A percentile compares a stretch with the other conserved stretches of the same genome.
phyloP scores from a whole-genome alignment of 1,140 invertebrate genomes.

The Lordiphosa clarofinis region DNA sequence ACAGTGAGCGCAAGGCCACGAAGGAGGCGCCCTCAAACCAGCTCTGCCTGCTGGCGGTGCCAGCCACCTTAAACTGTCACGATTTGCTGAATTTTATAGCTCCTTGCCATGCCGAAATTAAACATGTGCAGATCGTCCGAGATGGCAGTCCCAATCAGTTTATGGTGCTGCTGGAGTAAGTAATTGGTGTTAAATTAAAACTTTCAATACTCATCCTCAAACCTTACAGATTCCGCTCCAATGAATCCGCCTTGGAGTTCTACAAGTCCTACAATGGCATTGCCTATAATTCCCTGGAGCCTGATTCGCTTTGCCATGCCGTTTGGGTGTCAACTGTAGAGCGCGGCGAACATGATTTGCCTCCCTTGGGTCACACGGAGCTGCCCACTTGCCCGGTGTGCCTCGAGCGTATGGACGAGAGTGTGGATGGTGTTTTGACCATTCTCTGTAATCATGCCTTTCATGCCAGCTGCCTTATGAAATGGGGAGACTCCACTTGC shows the following conservation, averaged over 20 bases:
- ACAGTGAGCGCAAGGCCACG: constrained; percentile 83
- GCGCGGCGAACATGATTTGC: constrained; percentile 85
- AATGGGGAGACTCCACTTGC: constrained; percentile 97
- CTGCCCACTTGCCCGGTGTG: constrained; percentile 95
- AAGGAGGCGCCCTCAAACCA: constrained; percentile 88
- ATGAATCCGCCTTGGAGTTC: constrained; percentile 93
- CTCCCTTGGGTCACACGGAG: constrained; percentile 92
- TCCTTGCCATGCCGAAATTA: constrained; percentile 93
- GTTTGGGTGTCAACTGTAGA: constrained; percentile 97
- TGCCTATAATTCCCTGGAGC: constrained; percentile 95
- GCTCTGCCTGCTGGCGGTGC: constrained; percentile 95
- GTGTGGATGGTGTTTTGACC: constrained; percentile 97
- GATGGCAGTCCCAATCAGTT: constrained; percentile 96
- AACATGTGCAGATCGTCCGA: constrained; percentile 94
- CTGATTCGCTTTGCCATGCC: constrained; percentile 92
- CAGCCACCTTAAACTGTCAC: constrained; percentile 94
- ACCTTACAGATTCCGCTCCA: constrained; percentile 82
- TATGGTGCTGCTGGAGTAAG: constrained; percentile 93
- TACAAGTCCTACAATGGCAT: constrained; percentile 95
- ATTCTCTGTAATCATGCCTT: constrained; percentile 99
- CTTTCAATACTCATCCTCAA: not conserved
- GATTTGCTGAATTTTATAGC: constrained; percentile 97
- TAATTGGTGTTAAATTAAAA: not conserved
- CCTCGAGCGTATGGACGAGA: constrained; percentile 98
- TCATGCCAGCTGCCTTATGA: constrained; percentile 95